Conservation (phyloP, 2,113 vertebrate species). For the Boulengeromyrus knoepffleri region DNA sequence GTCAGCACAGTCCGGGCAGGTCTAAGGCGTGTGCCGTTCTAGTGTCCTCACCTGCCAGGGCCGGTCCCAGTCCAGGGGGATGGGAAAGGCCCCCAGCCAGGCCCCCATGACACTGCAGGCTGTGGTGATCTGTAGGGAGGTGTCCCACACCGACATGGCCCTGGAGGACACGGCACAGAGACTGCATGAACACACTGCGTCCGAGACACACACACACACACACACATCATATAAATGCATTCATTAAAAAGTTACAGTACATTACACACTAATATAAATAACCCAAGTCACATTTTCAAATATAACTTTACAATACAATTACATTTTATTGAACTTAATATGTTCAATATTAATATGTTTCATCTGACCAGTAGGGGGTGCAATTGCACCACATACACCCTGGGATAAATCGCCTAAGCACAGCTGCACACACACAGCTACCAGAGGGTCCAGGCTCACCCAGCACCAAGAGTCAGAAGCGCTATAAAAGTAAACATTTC, state of each 20-base stretch:
- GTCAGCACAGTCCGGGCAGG: not conserved
- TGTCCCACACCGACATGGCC: slow-evolving; percentile 89
- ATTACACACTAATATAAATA: not conserved
- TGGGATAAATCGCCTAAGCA: not conserved
- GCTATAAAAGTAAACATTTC: not conserved
- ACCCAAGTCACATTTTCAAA: not conserved
- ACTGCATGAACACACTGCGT: not conserved
- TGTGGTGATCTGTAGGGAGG: slow-evolving; percentile 88
- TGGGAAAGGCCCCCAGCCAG: slow-evolving; percentile 93
- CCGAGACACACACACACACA: not conserved
- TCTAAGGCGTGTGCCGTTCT: not conserved
- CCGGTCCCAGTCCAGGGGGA: slow-evolving; percentile 94
- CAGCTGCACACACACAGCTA: not conserved
- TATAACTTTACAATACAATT: not conserved
- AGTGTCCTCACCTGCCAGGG: slow-evolving; percentile 79
- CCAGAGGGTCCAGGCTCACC: not conserved
- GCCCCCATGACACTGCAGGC: slow-evolving; percentile 76
- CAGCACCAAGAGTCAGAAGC: not conserved
- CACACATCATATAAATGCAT: not conserved
- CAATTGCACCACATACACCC: not conserved
- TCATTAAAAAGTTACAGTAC: not conserved
- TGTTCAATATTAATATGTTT: not conserved
- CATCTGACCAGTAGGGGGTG: not conserved
- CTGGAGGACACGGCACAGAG: slow-evolving; percentile 45
- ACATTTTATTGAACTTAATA: not conserved